A percentile compares a stretch with the other conserved stretches of the same genome.
These are phyloP conservation scores for Nephrocerus scutellatus DNA, from an alignment of 2,888 invertebrate genomes.

Conservation along the genomic window DNA sequence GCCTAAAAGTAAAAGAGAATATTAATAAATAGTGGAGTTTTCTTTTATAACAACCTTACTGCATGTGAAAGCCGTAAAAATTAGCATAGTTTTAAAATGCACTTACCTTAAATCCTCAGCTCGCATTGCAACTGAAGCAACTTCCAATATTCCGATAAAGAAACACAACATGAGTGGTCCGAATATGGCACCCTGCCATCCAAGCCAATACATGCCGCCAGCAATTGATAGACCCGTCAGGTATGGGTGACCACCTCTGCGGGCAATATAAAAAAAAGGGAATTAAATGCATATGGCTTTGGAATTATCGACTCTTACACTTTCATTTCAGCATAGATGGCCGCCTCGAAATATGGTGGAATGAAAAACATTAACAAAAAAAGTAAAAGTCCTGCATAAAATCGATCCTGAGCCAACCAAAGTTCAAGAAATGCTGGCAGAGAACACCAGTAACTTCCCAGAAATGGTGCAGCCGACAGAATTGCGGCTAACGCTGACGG, in stretches of 20 bases:
- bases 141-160: conserved; percentile 84
- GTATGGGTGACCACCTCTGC: conserved; percentile 89
- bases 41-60: not conserved
- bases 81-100: not conserved
- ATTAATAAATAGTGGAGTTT: not conserved
- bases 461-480: conserved; percentile 90
- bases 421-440: conserved; percentile 91
- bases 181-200: conserved; percentile 93
- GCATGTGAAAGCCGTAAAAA: not conserved
- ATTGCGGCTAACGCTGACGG: conserved; percentile 83
- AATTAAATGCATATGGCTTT: not conserved
- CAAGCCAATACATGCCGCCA: conserved; percentile 95
- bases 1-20: conserved; percentile 29
- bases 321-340: conserved; percentile 95
- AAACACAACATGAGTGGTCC: conserved; percentile 93
- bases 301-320: conserved; percentile 56
- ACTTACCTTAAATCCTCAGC: conserved; percentile 40
- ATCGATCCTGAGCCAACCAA: conserved; percentile 85
- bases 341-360: conserved; percentile 89
- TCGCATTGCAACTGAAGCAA: conserved; percentile 64
- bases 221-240: conserved; percentile 94
- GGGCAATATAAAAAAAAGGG: conserved; percentile 23
- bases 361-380: conserved; percentile 74
- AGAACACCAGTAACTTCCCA: conserved; percentile 93
- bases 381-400: conserved; percentile 72